Evolutionary conservation across 1,140 invertebrate species (phyloP).

Genomic region (Lordiphosa clarofinis): DNA sequence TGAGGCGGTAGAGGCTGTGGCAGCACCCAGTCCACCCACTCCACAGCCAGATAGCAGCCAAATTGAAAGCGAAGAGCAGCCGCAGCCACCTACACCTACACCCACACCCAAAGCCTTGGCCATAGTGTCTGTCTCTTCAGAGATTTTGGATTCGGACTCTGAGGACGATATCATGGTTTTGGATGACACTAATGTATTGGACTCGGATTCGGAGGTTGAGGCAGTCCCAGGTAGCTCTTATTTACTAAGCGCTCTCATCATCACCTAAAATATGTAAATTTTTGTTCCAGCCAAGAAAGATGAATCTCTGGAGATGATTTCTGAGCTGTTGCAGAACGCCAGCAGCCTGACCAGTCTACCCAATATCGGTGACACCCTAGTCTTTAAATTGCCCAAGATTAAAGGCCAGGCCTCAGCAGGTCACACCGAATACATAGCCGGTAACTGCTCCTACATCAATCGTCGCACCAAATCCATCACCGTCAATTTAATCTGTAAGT

Average conservation of each 20-base stretch:
- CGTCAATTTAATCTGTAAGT: conserved; percentile 33
- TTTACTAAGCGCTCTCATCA: too few species aligned
- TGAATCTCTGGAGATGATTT: conserved; percentile 8
- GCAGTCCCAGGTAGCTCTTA: neutral
- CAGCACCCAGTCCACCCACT: too few species aligned
- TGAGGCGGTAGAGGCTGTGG: neutral
- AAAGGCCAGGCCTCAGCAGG: conserved; percentile 27
- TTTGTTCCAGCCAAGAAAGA: neutral
- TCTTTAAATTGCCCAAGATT: conserved; percentile 39
- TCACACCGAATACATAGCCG: conserved; percentile 31
- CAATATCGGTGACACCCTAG: conserved; percentile 28
- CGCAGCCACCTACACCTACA: too few species aligned
- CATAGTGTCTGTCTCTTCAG: neutral
- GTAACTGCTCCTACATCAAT: conserved; percentile 46
- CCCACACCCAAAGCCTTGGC: neutral
- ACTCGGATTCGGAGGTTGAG: conserved; percentile 35
- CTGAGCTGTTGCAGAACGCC: conserved; percentile 26
- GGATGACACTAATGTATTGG: conserved; percentile 44
- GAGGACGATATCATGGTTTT: conserved; percentile 61
- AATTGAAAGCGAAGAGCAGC: neutral
- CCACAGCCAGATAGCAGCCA: neutral
- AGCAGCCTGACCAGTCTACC: conserved; percentile 24
- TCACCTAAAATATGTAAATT: too few species aligned
- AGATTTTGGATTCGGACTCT: conserved; percentile 32
- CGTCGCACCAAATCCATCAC: conserved; percentile 41